phyloP scores from a whole-genome alignment of 2,888 invertebrate species.

The Meiosimyza decipiens region DNA sequence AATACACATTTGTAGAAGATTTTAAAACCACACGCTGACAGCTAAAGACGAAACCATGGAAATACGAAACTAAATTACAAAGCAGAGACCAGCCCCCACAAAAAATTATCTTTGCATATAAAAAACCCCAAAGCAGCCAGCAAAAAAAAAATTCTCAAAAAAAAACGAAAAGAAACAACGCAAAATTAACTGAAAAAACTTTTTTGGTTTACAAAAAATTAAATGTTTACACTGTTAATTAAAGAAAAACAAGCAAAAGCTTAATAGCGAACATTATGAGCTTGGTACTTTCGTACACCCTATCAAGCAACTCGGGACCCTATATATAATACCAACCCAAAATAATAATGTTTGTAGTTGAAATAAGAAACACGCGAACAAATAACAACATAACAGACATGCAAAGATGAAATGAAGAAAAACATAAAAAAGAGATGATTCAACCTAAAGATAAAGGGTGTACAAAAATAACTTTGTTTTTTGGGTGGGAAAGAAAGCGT shows the following conservation, averaged over 20 bases:
- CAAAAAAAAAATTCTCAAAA: background rate
- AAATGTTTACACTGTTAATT: conserved; percentile 63
- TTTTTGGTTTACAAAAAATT: conserved; percentile 48
- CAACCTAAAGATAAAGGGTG: background rate
- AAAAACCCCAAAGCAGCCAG: conserved; percentile 25
- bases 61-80: background rate
- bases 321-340: too few species aligned
- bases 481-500: background rate
- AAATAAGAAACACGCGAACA: conserved; percentile 22
- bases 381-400: conserved; percentile 15
- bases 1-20: background rate
- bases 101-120: background rate
- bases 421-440: background rate
- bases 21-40: conserved; percentile 22
- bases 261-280: conserved; percentile 60
- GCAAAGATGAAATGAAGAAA: conserved; percentile 21
- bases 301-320: too few species aligned
- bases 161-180: conserved; percentile 22
- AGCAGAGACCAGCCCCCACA: background rate
- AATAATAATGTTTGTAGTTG: too few species aligned
- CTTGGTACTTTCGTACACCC: conserved; percentile 16
- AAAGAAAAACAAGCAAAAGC: conserved; percentile 63
- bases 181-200: conserved; percentile 42
- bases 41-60: conserved; percentile 21
- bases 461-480: background rate